Percentiles rank a stretch among this genome's conserved stretches.
These are phyloP conservation scores for Lepisosteus osseus DNA, from an alignment of 2,113 vertebrate genomes.

Conservation along the genomic window DNA sequence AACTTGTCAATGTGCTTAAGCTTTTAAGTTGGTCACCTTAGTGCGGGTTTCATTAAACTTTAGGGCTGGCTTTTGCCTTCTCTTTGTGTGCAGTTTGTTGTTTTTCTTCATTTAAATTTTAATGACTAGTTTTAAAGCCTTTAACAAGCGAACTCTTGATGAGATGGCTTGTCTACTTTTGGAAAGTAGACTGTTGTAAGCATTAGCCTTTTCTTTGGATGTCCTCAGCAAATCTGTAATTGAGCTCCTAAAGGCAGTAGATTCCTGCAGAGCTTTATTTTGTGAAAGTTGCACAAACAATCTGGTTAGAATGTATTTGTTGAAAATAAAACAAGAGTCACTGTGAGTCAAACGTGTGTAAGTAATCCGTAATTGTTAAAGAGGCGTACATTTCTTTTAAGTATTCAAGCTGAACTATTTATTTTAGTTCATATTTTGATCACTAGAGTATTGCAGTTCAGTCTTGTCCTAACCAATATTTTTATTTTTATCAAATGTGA, in stretches of 20 bases:
- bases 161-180: constrained; percentile 36
- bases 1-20: constrained; percentile 37
- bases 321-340: constrained; percentile 26
- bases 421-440: constrained; percentile 40
- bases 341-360: constrained; percentile 20
- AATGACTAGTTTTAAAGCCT: constrained; percentile 28
- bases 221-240: constrained; percentile 43
- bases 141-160: constrained; percentile 27
- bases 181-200: neutral
- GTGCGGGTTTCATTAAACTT: constrained; percentile 34
- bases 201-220: constrained; percentile 20
- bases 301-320: constrained; percentile 38
- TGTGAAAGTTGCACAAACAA: constrained; percentile 48
- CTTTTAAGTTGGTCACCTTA: constrained; percentile 41
- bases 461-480: constrained; percentile 6
- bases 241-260: constrained; percentile 32
- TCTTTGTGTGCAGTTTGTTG: constrained; percentile 31
- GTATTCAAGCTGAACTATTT: constrained; percentile 57
- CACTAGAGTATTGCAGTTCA: too few relatives aligned
- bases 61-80: constrained; percentile 33
- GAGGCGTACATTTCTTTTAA: neutral
- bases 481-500: constrained; percentile 11
- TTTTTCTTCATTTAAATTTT: constrained; percentile 25
- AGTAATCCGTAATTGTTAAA: constrained; percentile 22
- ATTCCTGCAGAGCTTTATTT: constrained; percentile 53